A percentile compares a stretch with the other conserved stretches of the same genome.
Conservation (phyloP, 1,140 invertebrate species). For the Neotoxoptera formosana region DNA sequence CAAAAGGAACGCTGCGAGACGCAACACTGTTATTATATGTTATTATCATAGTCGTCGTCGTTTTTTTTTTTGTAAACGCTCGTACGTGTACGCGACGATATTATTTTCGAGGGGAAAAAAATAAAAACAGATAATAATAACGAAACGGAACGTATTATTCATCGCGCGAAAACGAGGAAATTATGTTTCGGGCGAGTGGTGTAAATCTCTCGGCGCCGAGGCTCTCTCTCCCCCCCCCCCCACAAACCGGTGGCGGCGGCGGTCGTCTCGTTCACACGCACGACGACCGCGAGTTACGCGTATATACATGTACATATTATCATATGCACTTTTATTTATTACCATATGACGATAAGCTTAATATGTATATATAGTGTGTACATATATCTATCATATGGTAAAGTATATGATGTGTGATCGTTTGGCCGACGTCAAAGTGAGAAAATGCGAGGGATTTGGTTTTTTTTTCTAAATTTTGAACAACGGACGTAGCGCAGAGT, state of each 20-base stretch:
- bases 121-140: neutral
- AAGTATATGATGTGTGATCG: too few relatives aligned
- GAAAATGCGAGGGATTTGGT: too few relatives aligned
- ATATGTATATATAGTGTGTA: too few relatives aligned
- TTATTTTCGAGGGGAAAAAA: neutral
- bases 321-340: too few relatives aligned
- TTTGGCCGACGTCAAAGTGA: too few relatives aligned
- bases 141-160: slow-evolving; percentile 22
- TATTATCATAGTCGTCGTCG: neutral
- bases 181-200: neutral
- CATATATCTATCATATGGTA: too few relatives aligned
- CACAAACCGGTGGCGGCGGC: neutral
- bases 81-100: neutral
- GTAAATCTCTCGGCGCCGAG: neutral
- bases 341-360: neutral
- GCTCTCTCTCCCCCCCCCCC: too few relatives aligned
- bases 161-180: neutral
- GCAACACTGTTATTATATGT: neutral
- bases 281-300: neutral
- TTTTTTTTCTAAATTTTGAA: too few relatives aligned
- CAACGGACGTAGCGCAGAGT: too few relatives aligned
- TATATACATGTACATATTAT: neutral
- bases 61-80: too few relatives aligned
- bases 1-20: slow-evolving; percentile 13
- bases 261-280: neutral